Conservation (phyloP, 2,113 vertebrate genomes). For the Anser cygnoides region DNA sequence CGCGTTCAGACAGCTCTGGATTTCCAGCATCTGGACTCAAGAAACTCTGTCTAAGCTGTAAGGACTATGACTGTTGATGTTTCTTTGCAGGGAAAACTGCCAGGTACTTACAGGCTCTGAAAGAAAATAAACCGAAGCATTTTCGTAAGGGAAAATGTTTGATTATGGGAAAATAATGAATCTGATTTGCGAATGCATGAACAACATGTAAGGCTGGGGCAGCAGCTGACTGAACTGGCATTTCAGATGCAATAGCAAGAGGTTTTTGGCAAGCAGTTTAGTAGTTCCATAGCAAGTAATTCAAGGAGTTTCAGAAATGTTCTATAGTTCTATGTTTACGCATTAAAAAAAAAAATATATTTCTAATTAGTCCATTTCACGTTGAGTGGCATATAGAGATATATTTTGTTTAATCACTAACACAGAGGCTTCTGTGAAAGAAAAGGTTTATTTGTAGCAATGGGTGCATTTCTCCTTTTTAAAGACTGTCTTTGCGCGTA, state of each 20-base stretch:
- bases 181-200: not conserved
- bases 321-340: constrained; percentile 37
- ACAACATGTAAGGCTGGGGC: not conserved
- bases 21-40: not conserved
- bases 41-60: not conserved
- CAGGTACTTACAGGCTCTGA: not conserved
- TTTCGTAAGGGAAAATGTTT: not conserved
- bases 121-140: not conserved
- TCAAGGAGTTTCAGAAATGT: constrained; percentile 4
- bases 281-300: not conserved
- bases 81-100: not conserved
- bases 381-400: constrained; percentile 43
- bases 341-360: not conserved
- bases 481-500: constrained; percentile 47
- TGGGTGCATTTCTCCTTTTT: constrained; percentile 62
- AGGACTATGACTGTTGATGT: not conserved
- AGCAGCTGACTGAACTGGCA: not conserved
- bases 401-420: constrained; percentile 46
- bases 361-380: constrained; percentile 39
- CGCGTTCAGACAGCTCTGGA: rapidly evolving
- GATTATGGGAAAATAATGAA: not conserved
- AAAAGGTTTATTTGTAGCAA: constrained; percentile 74
- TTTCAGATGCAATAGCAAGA: not conserved
- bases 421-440: constrained; percentile 43
- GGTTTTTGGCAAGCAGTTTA: not conserved